These are phyloP conservation scores for Fukomys damarensis DNA, from an alignment of 2,113 vertebrate species.

Conservation along the genomic window DNA sequence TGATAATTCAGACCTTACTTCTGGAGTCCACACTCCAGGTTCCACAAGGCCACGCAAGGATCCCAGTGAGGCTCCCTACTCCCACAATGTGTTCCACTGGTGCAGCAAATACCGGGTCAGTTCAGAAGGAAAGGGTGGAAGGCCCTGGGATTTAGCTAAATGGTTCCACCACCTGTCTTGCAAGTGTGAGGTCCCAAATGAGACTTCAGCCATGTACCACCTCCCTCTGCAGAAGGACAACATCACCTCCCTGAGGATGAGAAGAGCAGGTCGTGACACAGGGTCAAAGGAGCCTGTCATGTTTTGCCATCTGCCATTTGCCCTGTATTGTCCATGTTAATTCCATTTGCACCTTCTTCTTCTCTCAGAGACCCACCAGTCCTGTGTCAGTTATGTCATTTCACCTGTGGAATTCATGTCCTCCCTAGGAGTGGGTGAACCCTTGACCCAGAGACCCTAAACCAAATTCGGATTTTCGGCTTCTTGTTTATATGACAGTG, in stretches of 20 bases:
- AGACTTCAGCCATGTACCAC: not conserved
- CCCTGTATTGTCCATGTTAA: not conserved
- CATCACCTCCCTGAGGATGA: no score
- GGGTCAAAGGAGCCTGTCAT: not conserved
- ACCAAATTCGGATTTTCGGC: not conserved
- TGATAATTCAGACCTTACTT: not conserved
- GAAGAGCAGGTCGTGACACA: not conserved
- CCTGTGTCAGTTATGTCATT: not conserved
- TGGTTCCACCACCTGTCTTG: no score
- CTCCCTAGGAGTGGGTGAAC: not conserved
- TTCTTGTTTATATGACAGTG: not conserved
- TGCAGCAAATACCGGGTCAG: not conserved
- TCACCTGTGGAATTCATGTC: accelerated
- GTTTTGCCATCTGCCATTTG: not conserved
- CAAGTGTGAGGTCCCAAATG: no score
- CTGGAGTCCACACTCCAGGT: not conserved
- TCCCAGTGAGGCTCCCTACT: not conserved
- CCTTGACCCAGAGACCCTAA: not conserved
- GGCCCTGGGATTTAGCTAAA: no score
- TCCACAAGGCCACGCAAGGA: not conserved
- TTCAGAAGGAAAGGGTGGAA: not conserved
- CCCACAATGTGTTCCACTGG: not conserved
- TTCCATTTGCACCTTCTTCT: not conserved
- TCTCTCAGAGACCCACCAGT: not conserved
- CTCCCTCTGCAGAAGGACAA: no score